Evolutionary conservation across 2,797 vertebrate genomes (phyloP).

Genomic region (Spinibarbus caldwelli): DNA sequence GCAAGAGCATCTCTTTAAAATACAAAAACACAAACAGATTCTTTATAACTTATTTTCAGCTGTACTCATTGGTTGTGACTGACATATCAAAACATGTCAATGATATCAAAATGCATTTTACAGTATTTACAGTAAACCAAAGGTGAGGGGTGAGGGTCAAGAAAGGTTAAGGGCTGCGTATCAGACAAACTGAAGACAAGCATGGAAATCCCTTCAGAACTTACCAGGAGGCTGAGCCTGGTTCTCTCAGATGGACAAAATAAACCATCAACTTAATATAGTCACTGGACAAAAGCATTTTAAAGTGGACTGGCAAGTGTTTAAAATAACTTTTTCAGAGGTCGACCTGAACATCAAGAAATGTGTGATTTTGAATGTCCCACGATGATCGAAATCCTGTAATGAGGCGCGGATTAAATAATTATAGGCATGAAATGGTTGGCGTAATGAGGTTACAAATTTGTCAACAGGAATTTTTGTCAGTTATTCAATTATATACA

Average conservation of each 20-base stretch:
- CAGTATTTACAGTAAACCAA: conserved; percentile 81
- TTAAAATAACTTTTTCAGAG: background rate
- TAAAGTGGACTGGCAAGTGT: background rate
- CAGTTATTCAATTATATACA: background rate
- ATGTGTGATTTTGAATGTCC: background rate
- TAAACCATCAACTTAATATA: background rate
- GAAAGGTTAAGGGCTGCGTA: conserved; percentile 43
- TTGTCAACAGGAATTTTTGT: too few species aligned
- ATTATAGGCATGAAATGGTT: background rate
- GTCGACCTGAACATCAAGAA: background rate
- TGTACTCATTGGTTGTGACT: conserved; percentile 76
- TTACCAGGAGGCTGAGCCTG: conserved; percentile 13
- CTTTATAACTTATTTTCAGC: conserved; percentile 79
- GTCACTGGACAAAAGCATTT: conserved; percentile 4
- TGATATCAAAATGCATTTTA: conserved; percentile 90
- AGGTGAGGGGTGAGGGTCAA: conserved; percentile 44
- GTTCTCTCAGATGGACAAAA: conserved; percentile 8
- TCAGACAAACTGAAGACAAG: conserved; percentile 24
- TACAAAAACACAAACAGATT: conserved; percentile 56
- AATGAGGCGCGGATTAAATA: background rate
- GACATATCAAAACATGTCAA: conserved; percentile 88
- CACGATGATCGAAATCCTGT: background rate
- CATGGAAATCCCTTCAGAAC: background rate
- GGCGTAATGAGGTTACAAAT: background rate
- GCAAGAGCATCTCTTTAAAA: conserved; percentile 63